Conservation (phyloP, 2,113 vertebrate genomes). For the Pimephales promelas region DNA sequence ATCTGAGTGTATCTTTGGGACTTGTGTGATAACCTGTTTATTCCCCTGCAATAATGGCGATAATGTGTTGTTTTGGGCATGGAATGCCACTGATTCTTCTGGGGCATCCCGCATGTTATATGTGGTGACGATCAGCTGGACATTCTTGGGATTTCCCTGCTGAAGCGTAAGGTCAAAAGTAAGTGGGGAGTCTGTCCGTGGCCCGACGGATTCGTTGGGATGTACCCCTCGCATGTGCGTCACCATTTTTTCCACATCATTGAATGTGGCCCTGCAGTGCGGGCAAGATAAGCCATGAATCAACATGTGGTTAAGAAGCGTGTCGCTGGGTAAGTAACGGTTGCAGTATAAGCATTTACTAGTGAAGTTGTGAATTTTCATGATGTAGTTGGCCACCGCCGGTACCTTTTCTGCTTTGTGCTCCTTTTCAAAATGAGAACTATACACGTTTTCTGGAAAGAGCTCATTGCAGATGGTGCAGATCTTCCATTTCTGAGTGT, state of each 20-base stretch:
- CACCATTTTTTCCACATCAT: conserved; percentile 98
- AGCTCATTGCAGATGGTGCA: conserved; percentile 99
- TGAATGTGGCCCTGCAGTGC: conserved; percentile 94
- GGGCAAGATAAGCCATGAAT: conserved; percentile 97
- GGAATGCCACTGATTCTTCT: conserved; percentile 93
- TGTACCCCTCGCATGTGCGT: conserved; percentile 94
- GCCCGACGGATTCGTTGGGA: conserved; percentile 88
- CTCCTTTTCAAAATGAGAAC: conserved; percentile 96
- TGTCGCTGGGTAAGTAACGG: conserved; percentile 96
- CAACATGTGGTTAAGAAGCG: conserved; percentile 95
- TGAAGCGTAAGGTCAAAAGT: conserved; percentile 97
- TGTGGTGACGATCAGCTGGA: conserved; percentile 95
- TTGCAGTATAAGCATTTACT: conserved; percentile 99
- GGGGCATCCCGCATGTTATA: conserved; percentile 96
- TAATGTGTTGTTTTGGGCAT: conserved; percentile 84
- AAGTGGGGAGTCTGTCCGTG: conserved; percentile 93
- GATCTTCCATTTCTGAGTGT: conserved; percentile 99
- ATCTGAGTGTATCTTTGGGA: conserved; percentile 79
- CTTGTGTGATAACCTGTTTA: conserved; percentile 74
- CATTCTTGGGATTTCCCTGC: conserved; percentile 96
- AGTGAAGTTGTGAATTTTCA: conserved; percentile 99
- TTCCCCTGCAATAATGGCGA: conserved; percentile 75
- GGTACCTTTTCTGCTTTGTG: conserved; percentile 98
- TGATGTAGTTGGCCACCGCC: conserved; percentile 97
- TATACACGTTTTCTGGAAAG: conserved; percentile 97